Base-by-base conservation (phyloP, 2,113 vertebrate species). In the Spea multiplicata region DNA sequence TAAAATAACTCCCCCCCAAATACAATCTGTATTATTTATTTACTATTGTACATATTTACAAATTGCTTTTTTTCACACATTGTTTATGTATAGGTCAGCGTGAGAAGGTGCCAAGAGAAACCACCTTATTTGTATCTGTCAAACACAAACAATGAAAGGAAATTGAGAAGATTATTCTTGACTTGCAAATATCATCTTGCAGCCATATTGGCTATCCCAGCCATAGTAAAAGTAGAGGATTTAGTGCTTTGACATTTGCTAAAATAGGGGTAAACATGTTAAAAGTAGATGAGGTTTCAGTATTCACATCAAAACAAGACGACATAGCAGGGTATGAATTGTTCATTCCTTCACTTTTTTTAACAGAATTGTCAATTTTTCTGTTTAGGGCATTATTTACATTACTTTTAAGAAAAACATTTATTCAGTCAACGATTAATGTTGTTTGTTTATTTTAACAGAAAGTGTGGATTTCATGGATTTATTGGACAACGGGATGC, bases 101-200 rank as follows among this genome's bases (percentile, higher is more conserved):
- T 9, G n/a, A 30, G 45, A 44, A 73, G 16, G 67, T 46, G 6
- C 14, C 45, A 62, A 44, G 50, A 2, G 16, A 75, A 65, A 75
- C 66, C 75, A 61, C 66, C n/a, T 76, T 4, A 70, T 76, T 76
- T 76, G 75, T 49, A 76, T 76, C 14, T 75, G 8, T 76, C n/a
- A 59, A 66, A 69, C 45, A 65, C 14, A 12, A 68, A 47, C 46
- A 52, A 16, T 49, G 73, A 66, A 69, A 46, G 53, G 4, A 5
- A 69, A 59, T 4, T 14, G n/a, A 5, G 5, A 55, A 14, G 52
- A 16, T 47, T 66, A 49, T 0, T 44, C 47, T 76, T 76, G 75
- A 76, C 66, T 70, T 76, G 75, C 75, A 76, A 76, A 76, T 76
- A 69, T 70, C 13, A 48, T 70, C 46, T 30, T 68, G 67, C 59